These are phyloP conservation scores for Aquatica leii DNA, from an alignment of 2,888 invertebrate species.

Conservation along the genomic window DNA sequence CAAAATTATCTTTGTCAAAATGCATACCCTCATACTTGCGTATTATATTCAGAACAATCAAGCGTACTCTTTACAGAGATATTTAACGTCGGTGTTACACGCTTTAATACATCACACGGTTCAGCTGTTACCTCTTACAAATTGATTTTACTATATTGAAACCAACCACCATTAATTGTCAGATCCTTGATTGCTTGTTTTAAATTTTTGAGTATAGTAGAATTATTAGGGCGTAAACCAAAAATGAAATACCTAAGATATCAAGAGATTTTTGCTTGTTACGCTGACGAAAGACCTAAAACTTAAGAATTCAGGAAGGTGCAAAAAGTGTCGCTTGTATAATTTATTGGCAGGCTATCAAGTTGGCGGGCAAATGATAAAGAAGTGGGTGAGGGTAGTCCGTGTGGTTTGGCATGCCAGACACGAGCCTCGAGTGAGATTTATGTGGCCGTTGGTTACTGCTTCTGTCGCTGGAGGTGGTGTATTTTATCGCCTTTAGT, in stretches of 20 bases:
- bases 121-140: constrained; percentile 13
- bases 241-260: too few species aligned
- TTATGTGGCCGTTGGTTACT: constrained; percentile 56
- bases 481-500: constrained; percentile 54
- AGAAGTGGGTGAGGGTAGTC: constrained; percentile 49
- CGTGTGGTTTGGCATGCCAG: constrained; percentile 56
- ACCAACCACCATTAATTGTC: too few species aligned
- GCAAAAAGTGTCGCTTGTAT: constrained; percentile 51
- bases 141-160: too few species aligned
- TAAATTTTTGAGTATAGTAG: too few species aligned
- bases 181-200: too few species aligned
- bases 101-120: constrained; percentile 24
- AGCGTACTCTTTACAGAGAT: constrained; percentile 21
- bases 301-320: constrained; percentile 48
- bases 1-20: constrained; percentile 25
- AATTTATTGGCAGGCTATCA: constrained; percentile 58
- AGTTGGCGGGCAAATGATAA: constrained; percentile 56
- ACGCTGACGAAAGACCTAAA: constrained; percentile 28
- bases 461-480: constrained; percentile 54
- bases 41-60: constrained; percentile 24
- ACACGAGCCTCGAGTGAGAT: constrained; percentile 56
- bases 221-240: too few species aligned
- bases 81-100: constrained; percentile 20
- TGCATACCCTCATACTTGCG: constrained; percentile 22
- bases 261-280: background rate